Evolutionary conservation across 2,888 invertebrate species (phyloP).

Genomic region (Bellardia pandia): DNA sequence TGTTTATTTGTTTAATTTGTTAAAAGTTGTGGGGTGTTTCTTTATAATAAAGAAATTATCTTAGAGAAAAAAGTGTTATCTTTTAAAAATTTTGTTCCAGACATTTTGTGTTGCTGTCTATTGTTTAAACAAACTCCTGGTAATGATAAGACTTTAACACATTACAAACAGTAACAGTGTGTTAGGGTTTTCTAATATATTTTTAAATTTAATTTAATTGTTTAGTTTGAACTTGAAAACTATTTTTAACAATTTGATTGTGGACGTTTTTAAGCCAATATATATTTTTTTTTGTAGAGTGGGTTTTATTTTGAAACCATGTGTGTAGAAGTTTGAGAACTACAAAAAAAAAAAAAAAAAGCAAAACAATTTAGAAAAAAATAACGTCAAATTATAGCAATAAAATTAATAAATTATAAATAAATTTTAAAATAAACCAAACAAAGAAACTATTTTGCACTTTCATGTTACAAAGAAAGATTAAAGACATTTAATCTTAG

Average conservation of each 20-base stretch:
- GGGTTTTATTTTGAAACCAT: neutral
- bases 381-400: conserved; percentile 14
- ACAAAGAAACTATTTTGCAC: neutral
- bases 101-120: neutral
- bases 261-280: neutral
- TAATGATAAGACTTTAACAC: conserved; percentile 43
- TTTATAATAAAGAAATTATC: neutral
- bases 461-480: neutral
- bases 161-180: neutral
- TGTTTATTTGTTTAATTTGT: conserved; percentile 3
- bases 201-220: conserved; percentile 27
- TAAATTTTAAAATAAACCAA: neutral
- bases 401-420: neutral
- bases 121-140: conserved; percentile 45
- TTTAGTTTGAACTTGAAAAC: conserved; percentile 55
- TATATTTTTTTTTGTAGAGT: neutral
- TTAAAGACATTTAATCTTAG: neutral
- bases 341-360: too few relatives aligned
- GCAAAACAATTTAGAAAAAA: neutral
- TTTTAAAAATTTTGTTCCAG: neutral
- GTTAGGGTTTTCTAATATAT: neutral
- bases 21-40: neutral
- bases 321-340: too few relatives aligned
- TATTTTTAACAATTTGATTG: conserved; percentile 26
- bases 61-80: conserved; percentile 17